phyloP scores from a whole-genome alignment of 2,113 vertebrate species.

The Phrynosoma blainvillii region DNA sequence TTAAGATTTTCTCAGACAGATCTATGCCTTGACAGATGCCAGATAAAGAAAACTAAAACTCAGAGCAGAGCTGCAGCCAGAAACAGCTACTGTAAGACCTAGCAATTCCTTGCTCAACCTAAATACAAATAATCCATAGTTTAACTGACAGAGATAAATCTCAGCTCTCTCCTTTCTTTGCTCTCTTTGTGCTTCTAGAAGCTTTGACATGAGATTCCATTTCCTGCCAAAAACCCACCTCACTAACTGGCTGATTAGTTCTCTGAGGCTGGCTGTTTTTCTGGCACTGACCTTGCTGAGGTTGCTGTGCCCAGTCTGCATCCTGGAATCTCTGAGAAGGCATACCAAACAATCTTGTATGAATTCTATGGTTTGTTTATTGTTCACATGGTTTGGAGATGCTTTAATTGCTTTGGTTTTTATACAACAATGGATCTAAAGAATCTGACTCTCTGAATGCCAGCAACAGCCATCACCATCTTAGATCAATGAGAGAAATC shows the following conservation, averaged over 20 bases:
- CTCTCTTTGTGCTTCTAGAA: conserved; percentile 41
- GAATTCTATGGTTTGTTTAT: background rate
- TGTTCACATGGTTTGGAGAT: background rate
- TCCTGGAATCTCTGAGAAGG: background rate
- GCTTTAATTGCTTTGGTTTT: background rate
- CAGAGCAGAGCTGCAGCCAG: conserved; percentile 28
- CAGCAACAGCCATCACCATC: background rate
- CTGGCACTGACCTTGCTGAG: conserved; percentile 43
- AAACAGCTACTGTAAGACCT: conserved; percentile 40
- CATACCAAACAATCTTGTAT: background rate
- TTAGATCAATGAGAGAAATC: background rate
- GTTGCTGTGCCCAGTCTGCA: conserved; percentile 25
- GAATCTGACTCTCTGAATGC: background rate
- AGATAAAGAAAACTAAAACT: conserved; percentile 44
- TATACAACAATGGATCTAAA: background rate
- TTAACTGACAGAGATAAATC: conserved; percentile 44
- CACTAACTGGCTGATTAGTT: conserved; percentile 15
- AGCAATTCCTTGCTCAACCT: background rate
- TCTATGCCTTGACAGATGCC: conserved; percentile 31
- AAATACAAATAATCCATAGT: conserved; percentile 26
- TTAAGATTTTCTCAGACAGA: conserved; percentile 26
- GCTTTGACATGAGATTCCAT: conserved; percentile 44
- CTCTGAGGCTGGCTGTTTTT: conserved; percentile 38
- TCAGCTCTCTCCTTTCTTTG: conserved; percentile 1
- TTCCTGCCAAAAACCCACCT: conserved; percentile 46